Evolutionary conservation across 2,797 vertebrate species (phyloP).

Genomic region (Scarus forsteni): DNA sequence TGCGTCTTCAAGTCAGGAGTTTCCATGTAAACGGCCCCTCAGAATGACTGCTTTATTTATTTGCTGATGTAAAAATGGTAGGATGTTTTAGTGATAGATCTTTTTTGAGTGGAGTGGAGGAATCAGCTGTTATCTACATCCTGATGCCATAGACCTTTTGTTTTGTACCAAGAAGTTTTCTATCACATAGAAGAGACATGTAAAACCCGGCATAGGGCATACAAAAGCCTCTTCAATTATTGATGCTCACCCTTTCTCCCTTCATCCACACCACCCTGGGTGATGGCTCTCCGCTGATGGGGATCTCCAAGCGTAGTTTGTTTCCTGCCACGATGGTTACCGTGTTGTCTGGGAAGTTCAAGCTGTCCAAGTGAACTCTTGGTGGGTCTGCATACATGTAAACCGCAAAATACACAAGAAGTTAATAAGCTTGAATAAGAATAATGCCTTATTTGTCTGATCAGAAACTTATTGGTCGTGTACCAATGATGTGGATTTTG

Average conservation of each 20-base stretch:
- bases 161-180: too few relatives aligned
- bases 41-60: too few relatives aligned
- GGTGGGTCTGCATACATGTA: conserved; percentile 89
- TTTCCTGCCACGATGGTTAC: conserved; percentile 95
- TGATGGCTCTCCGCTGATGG: conserved; percentile 93
- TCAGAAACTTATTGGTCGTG: conserved; percentile 18
- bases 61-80: too few relatives aligned
- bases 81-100: too few relatives aligned
- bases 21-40: too few relatives aligned
- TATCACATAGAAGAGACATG: neutral
- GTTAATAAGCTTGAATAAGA: too few relatives aligned
- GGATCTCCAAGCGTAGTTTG: conserved; percentile 96
- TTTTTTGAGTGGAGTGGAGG: too few relatives aligned
- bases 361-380: conserved; percentile 91
- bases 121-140: too few relatives aligned
- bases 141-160: too few relatives aligned
- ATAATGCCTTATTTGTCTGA: neutral
- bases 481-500: conserved; percentile 95
- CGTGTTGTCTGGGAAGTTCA: conserved; percentile 92
- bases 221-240: neutral
- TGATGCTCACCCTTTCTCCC: conserved; percentile 91
- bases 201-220: neutral
- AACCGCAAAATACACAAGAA: neutral
- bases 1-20: too few relatives aligned
- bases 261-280: conserved; percentile 96